Evolutionary conservation across 2,888 invertebrate species (phyloP).

Genomic region (Synergus laeviventris): DNA sequence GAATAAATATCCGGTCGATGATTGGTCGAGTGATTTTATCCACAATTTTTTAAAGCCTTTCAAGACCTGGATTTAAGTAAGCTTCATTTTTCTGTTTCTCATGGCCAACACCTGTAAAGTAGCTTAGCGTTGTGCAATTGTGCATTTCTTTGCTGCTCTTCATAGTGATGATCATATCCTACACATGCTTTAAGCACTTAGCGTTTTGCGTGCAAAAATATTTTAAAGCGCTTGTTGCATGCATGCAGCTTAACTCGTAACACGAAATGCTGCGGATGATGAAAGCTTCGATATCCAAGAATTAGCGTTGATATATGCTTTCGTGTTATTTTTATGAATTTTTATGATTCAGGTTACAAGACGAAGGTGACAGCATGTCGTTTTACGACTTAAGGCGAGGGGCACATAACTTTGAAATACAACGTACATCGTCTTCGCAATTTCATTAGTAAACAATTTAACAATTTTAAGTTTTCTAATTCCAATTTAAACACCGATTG

Average conservation of each 20-base stretch:
- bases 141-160: constrained; percentile 1
- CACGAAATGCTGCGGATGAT: constrained; percentile 45
- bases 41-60: constrained; percentile 31
- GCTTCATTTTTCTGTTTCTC: constrained; percentile 57
- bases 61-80: constrained; percentile 44
- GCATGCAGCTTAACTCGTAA: constrained; percentile 46
- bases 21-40: constrained; percentile 41
- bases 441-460: no score
- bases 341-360: not conserved
- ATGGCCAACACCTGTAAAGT: constrained; percentile 45
- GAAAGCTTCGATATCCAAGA: constrained; percentile 20
- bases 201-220: constrained; percentile 41
- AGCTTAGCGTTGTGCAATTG: constrained; percentile 32
- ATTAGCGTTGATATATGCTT: not conserved
- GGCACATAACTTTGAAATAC: not conserved
- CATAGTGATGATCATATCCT: not conserved
- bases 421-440: not conserved
- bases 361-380: not conserved
- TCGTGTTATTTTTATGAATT: not conserved
- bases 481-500: not conserved
- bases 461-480: no score
- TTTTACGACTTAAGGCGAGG: not conserved
- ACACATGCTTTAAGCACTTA: constrained; percentile 42
- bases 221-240: constrained; percentile 36
- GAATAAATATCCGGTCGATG: constrained; percentile 39